A percentile compares a stretch with the other conserved stretches of the same genome.
phyloP scores from a whole-genome alignment of 2,113 vertebrate species.

The Aythya baeri region DNA sequence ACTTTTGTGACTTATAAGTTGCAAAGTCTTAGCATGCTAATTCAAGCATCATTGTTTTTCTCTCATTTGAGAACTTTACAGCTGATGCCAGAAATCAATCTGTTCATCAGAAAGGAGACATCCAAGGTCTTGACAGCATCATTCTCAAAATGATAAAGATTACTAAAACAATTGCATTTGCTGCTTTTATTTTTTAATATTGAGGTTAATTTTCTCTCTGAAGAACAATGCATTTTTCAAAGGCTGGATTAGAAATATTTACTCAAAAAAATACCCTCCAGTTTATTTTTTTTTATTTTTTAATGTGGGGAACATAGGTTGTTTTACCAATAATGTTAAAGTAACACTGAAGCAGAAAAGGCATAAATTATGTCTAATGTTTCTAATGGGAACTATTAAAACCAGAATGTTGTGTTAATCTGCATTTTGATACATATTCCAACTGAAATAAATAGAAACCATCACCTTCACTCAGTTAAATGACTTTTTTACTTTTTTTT shows the following conservation, averaged over 20 bases:
- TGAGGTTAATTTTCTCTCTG: conserved; percentile 29
- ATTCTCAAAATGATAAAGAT: conserved; percentile 1
- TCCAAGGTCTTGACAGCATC: not conserved
- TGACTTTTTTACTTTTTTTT: not conserved
- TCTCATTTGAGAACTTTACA: not conserved
- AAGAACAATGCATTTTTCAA: conserved; percentile 23
- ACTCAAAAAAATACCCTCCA: not conserved
- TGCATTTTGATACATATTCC: not conserved
- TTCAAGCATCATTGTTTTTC: not conserved
- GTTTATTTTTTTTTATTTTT: not conserved
- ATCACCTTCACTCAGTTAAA: not conserved
- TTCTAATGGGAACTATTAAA: not conserved
- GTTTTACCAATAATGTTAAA: conserved; percentile 17
- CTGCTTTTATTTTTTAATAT: not conserved
- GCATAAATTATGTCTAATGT: not conserved
- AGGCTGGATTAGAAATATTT: not conserved
- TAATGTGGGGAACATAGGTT: not conserved
- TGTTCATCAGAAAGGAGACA: not conserved
- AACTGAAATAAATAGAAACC: not conserved
- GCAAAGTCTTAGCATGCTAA: not conserved
- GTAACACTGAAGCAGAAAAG: not conserved
- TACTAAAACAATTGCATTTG: not conserved
- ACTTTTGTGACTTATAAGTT: not conserved
- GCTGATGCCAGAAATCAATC: not conserved
- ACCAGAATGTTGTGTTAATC: not conserved